Evolutionary conservation across 2,888 invertebrate genomes (phyloP).

Genomic region (Rhagium mordax): DNA sequence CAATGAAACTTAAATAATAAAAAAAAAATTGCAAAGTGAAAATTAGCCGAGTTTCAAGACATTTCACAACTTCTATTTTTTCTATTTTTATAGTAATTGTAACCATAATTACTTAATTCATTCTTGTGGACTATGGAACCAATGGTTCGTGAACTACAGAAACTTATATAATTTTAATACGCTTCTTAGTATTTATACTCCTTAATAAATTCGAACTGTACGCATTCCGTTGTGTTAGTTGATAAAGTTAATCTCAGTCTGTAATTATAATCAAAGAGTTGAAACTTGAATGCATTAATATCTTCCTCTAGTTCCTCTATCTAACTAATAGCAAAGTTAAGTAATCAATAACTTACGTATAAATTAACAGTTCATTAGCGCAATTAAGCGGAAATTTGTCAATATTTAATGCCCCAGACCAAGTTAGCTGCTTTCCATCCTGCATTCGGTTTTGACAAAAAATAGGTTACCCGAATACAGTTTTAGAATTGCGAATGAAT

Average conservation of each 20-base stretch:
- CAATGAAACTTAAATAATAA: no score
- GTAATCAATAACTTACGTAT: constrained; percentile 53
- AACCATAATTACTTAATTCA: no score
- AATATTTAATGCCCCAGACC: constrained; percentile 46
- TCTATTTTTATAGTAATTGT: no score
- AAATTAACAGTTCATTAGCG: constrained; percentile 52
- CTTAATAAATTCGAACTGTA: background rate
- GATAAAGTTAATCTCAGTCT: constrained; percentile 55
- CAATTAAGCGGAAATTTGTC: constrained; percentile 18
- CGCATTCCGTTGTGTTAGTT: constrained; percentile 46
- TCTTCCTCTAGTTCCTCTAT: constrained; percentile 42
- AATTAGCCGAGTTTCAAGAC: no score
- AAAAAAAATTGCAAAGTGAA: no score
- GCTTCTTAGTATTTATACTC: background rate
- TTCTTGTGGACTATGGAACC: background rate
- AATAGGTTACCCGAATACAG: no score
- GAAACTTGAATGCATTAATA: constrained; percentile 56
- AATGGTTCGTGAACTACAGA: background rate
- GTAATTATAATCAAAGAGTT: constrained; percentile 58
- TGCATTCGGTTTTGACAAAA: no score
- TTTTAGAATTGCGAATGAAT: no score
- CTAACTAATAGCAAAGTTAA: constrained; percentile 54
- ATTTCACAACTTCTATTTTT: background rate
- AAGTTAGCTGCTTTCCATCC: no score
- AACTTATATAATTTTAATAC: background rate